Conservation (phyloP, 2,888 invertebrate species). For the Phragmatobia fuliginosa region DNA sequence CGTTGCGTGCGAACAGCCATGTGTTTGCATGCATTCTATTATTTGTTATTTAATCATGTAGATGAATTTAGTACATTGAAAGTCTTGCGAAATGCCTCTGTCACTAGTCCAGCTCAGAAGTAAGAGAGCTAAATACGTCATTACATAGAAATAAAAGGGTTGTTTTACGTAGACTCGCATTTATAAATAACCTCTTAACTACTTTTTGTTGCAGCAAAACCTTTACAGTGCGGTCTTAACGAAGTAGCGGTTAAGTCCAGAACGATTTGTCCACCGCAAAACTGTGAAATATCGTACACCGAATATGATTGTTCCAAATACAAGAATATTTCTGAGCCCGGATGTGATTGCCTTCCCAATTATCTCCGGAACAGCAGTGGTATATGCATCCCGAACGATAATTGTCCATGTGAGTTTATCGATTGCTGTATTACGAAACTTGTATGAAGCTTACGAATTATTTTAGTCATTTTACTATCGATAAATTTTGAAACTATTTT, state of each 20-base stretch:
- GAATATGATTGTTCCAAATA: conserved; percentile 44
- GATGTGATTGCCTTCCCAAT: conserved; percentile 58
- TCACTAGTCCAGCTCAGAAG: not conserved
- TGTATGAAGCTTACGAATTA: not conserved
- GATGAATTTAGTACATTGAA: not conserved
- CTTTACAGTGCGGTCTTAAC: conserved; percentile 50
- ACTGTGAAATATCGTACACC: conserved; percentile 56
- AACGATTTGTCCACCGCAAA: conserved; percentile 59
- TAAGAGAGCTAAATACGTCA: not conserved
- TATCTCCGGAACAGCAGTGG: conserved; percentile 55
- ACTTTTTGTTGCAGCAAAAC: conserved; percentile 14
- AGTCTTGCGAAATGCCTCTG: not conserved
- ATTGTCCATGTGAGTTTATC: conserved; percentile 53
- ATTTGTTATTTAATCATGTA: not conserved
- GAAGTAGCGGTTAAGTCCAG: conserved; percentile 53
- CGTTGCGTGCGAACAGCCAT: too few species aligned
- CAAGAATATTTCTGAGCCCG: conserved; percentile 47
- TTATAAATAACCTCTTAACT: not conserved
- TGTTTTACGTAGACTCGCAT: not conserved
- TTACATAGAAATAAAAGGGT: not conserved
- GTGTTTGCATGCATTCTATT: too few species aligned
- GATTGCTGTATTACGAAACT: not conserved
- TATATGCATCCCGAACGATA: conserved; percentile 53
- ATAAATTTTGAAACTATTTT: not conserved
- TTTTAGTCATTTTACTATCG: not conserved